Conservation (phyloP, 2,113 vertebrate species). For the Hystrix brachyura region DNA sequence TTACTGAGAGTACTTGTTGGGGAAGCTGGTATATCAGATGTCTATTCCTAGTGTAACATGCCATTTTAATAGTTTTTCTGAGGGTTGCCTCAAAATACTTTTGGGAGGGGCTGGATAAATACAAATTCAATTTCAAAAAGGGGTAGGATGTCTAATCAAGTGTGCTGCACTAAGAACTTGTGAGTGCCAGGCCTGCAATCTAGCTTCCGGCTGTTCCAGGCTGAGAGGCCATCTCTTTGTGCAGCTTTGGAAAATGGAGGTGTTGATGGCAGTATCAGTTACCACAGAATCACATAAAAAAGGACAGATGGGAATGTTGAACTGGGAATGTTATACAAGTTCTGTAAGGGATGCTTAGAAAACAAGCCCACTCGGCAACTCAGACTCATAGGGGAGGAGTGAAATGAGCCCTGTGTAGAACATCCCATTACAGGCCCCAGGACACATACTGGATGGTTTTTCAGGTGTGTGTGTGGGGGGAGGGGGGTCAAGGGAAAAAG, state of each 20-base stretch:
- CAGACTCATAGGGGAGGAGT: neutral
- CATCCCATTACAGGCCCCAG: neutral
- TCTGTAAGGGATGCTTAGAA: neutral
- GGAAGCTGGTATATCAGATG: neutral
- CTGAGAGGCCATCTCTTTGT: neutral
- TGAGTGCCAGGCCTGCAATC: neutral
- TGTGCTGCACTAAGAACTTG: neutral
- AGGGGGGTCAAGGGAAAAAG: neutral
- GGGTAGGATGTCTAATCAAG: neutral
- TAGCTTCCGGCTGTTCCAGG: neutral
- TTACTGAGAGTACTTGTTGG: neutral
- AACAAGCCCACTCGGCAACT: neutral
- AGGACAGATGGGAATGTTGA: neutral
- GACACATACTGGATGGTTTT: neutral
- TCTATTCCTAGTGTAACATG: neutral
- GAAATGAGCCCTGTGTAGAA: neutral
- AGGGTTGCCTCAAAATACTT: neutral
- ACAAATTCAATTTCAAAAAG: neutral
- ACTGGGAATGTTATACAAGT: neutral
- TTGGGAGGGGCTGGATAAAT: neutral
- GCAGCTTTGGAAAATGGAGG: neutral
- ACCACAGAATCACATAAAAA: neutral
- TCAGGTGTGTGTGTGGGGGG: fast-evolving
- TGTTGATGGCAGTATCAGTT: neutral
- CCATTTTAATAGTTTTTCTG: neutral